phyloP scores from a whole-genome alignment of 2,797 vertebrate genomes.

The Myiothlypis chrysogaster region DNA sequence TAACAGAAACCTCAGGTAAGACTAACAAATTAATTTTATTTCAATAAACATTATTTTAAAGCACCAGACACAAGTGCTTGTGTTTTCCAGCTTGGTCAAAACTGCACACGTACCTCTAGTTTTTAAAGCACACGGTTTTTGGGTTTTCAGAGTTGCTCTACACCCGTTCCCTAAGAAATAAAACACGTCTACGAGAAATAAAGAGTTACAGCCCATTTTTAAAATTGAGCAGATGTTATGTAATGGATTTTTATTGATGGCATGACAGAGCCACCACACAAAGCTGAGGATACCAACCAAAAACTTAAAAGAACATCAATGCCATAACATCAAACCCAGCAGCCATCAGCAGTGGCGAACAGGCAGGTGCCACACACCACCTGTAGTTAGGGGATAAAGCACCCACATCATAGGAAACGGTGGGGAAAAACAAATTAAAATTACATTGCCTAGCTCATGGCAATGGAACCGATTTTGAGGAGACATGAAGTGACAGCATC shows the following conservation, averaged over 20 bases:
- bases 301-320: neutral
- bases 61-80: accelerated
- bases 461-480: accelerated
- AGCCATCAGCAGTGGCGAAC: accelerated
- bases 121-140: neutral
- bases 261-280: neutral
- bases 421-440: accelerated
- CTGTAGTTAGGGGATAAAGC: neutral
- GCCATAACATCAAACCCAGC: accelerated
- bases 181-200: neutral
- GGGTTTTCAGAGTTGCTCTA: neutral
- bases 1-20: neutral
- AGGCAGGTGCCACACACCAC: accelerated
- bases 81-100: neutral
- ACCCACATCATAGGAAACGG: accelerated
- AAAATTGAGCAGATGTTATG: neutral
- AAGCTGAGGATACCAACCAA: neutral
- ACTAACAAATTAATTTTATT: neutral
- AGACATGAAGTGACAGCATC: accelerated
- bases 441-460: accelerated
- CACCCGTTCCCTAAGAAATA: accelerated
- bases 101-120: accelerated
- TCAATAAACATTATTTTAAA: neutral
- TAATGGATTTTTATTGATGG: neutral
- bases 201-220: neutral